Conservation (phyloP, 2,888 invertebrate genomes). For the Adelognathus sp. region DNA sequence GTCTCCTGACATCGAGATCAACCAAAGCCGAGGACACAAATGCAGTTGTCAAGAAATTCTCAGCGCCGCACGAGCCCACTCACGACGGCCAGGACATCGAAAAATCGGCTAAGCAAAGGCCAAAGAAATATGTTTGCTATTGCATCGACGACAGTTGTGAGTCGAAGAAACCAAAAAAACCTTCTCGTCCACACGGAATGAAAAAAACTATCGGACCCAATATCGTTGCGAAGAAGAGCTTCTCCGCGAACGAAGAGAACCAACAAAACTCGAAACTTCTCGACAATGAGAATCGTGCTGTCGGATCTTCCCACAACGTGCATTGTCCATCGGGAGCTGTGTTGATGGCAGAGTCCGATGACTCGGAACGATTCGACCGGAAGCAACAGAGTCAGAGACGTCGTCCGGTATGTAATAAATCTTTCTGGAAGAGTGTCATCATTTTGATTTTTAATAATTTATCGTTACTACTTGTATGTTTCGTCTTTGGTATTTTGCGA, state of each 20-base stretch:
- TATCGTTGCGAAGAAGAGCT: background rate
- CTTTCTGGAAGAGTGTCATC: too few species aligned
- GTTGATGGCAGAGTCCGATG: background rate
- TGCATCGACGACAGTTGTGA: constrained; percentile 60
- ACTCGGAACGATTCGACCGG: background rate
- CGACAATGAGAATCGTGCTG: background rate
- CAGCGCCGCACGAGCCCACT: background rate
- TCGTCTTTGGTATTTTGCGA: too few species aligned
- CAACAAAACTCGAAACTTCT: background rate
- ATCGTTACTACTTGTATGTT: too few species aligned
- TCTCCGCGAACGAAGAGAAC: background rate
- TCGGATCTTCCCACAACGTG: background rate
- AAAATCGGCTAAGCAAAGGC: constrained; percentile 13
- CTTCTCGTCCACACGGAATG: background rate
- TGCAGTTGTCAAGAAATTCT: background rate
- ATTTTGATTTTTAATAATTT: too few species aligned
- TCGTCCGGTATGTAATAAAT: too few species aligned
- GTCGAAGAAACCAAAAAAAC: constrained; percentile 37
- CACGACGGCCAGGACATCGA: background rate
- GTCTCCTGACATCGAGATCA: background rate
- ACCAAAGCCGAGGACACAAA: constrained; percentile 18
- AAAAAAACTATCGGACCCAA: constrained; percentile 1
- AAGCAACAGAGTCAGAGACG: background rate
- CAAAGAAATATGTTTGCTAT: constrained; percentile 67
- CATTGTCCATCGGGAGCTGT: background rate